A percentile compares a stretch with the other conserved stretches of the same genome.
Evolutionary conservation across 2,113 vertebrate genomes (phyloP).

Genomic region (Motacilla alba): DNA sequence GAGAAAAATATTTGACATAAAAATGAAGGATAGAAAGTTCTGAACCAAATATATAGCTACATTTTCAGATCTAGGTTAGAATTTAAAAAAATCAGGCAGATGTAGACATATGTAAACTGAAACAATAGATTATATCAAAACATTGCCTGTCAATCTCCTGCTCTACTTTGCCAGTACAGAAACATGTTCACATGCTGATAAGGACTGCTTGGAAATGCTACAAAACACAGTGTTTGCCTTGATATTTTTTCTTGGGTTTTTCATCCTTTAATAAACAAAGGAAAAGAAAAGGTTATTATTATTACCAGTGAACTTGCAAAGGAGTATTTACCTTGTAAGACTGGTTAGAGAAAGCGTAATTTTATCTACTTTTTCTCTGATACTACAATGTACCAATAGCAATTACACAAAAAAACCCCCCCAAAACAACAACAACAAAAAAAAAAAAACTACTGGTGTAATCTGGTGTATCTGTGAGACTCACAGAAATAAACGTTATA

Average conservation of each 20-base stretch:
- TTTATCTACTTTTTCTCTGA: neutral
- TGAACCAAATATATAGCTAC: neutral
- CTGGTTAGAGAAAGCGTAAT: neutral
- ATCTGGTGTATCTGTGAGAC: neutral
- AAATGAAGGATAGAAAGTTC: neutral
- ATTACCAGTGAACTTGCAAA: neutral
- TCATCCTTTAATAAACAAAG: neutral
- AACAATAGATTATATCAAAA: neutral
- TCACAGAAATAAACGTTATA: neutral
- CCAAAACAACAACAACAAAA: no score
- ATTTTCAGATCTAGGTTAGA: neutral
- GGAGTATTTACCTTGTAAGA: neutral
- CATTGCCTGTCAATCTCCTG: neutral
- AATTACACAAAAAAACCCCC: neutral
- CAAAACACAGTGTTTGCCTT: neutral
- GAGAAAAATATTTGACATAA: neutral
- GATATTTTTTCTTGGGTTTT: neutral
- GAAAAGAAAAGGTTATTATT: neutral
- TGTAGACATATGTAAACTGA: neutral
- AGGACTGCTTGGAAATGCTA: neutral
- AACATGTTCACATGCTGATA: neutral
- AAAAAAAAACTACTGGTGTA: neutral
- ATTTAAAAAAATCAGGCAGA: neutral
- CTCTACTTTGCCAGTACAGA: neutral
- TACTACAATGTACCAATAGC: neutral